phyloP scores from a whole-genome alignment of 2,888 invertebrate genomes.

The Watsonalla cultraria region DNA sequence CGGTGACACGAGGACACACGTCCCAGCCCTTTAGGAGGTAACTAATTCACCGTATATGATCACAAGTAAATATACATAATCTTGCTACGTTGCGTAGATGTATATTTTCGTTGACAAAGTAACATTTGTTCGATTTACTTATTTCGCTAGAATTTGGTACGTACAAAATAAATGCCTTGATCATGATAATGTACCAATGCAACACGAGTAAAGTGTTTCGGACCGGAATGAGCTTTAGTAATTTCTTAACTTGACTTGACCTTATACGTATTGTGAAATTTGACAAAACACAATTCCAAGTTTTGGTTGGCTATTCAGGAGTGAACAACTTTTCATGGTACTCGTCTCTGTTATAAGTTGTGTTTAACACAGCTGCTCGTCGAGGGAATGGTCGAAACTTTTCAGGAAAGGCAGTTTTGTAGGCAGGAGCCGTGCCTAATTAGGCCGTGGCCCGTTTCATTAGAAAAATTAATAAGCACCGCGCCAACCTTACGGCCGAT shows the following conservation, averaged over 20 bases:
- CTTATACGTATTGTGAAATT: constrained; percentile 8
- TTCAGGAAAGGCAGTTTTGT: constrained; percentile 44
- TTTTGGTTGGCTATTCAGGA: constrained; percentile 25
- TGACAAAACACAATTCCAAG: constrained; percentile 1
- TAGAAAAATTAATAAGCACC: constrained; percentile 58
- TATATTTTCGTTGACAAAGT: no score
- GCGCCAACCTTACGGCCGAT: constrained; percentile 22
- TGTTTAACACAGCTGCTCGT: constrained; percentile 42
- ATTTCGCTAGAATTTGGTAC: no score
- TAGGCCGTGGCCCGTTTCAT: constrained; percentile 44
- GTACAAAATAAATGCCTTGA: no score
- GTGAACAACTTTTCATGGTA: constrained; percentile 49
- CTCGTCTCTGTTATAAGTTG: constrained; percentile 45
- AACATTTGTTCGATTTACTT: no score
- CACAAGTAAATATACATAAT: no score
- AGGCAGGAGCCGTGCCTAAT: constrained; percentile 41
- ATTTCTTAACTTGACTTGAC: constrained; percentile 16
- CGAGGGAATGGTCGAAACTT: constrained; percentile 59
- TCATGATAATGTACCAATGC: no score
- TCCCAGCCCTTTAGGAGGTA: no score
- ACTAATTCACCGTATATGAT: no score
- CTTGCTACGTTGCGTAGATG: no score
- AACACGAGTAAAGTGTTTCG: no score
- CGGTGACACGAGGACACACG: not conserved
- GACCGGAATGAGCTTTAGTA: not conserved